Conservation (phyloP, 2,113 vertebrate species). For the Spermophilus dauricus region DNA sequence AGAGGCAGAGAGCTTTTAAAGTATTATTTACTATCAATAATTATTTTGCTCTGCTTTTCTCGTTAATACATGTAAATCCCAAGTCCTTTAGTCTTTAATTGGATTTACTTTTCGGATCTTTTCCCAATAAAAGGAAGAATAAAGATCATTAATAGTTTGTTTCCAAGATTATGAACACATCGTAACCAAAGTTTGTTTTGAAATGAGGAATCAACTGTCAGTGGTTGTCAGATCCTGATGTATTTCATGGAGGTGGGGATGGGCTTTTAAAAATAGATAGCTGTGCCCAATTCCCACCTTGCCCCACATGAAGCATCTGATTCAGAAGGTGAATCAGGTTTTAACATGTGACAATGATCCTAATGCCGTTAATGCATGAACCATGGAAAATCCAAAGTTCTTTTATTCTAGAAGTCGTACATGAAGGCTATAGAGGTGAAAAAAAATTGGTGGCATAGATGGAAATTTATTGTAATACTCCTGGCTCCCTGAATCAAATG, state of each 20-base stretch:
- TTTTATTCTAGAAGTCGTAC: neutral
- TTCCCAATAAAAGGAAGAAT: neutral
- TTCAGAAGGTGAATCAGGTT: neutral
- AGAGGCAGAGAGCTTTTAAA: constrained; percentile 51
- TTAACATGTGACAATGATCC: neutral
- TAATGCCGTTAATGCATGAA: neutral
- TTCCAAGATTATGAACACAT: constrained; percentile 61
- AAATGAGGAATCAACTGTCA: neutral
- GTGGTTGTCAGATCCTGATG: neutral
- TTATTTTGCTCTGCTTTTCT: neutral
- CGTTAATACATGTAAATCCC: constrained; percentile 52
- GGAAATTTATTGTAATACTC: constrained; percentile 40
- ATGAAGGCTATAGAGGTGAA: neutral
- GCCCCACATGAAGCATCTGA: neutral
- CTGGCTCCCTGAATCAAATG: neutral
- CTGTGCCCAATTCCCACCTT: neutral
- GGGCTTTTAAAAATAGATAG: constrained; percentile 12
- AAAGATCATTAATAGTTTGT: constrained; percentile 54
- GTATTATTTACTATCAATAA: constrained; percentile 55
- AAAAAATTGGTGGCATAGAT: constrained; percentile 42
- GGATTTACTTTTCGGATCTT: constrained; percentile 44
- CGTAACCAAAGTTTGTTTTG: constrained; percentile 16
- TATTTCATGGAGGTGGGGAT: neutral
- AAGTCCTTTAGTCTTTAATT: constrained; percentile 28
- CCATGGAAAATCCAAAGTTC: neutral